Percentiles rank a stretch among this genome's conserved stretches.
phyloP scores from a whole-genome alignment of 1,140 invertebrate genomes.

The Maniola jurtina region DNA sequence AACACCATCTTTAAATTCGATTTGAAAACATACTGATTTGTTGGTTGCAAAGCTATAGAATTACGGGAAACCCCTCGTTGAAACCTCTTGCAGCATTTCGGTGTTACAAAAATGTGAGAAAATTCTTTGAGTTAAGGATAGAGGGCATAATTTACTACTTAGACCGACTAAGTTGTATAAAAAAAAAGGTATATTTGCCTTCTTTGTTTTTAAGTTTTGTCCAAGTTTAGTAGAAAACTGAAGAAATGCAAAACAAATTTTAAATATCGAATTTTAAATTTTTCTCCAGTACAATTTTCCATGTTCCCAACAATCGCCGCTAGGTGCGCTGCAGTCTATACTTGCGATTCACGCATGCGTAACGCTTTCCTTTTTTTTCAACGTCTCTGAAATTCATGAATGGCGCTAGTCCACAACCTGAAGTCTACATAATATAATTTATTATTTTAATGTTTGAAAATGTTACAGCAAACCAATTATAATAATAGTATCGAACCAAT shows the following conservation, averaged over 20 bases:
- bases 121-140: no score
- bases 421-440: conserved; percentile 61
- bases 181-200: neutral
- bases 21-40: neutral
- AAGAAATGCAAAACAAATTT: neutral
- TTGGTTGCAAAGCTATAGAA: no score
- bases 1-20: neutral
- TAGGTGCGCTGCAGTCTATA: conserved; percentile 37
- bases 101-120: no score
- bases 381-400: conserved; percentile 68
- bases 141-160: neutral
- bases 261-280: neutral
- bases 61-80: no score
- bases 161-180: neutral
- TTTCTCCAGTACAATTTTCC: neutral
- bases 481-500: conserved; percentile 59
- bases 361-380: conserved; percentile 50
- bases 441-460: conserved; percentile 68
- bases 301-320: conserved; percentile 25
- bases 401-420: conserved; percentile 62
- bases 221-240: no score
- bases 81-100: no score
- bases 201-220: no score
- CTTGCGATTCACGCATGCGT: conserved; percentile 61
- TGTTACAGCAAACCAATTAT: conserved; percentile 57